Base-by-base conservation (phyloP, 2,888 invertebrate genomes). In the Thecophora atra region DNA sequence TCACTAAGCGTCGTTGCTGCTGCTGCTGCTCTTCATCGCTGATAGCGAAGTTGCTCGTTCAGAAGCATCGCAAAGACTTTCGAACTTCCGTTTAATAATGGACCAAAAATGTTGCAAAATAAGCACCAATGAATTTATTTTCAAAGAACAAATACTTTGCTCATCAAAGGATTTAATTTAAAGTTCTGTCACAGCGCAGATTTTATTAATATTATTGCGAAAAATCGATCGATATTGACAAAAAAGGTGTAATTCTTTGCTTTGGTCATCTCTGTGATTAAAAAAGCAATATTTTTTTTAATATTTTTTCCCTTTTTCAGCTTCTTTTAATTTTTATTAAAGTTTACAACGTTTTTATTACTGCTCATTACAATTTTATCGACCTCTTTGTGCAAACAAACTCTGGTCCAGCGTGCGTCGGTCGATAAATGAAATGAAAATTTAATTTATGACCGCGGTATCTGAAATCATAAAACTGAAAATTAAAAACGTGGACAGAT, bases 1-100 rank as follows among this genome's bases (percentile, higher is more conserved):
- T 75, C 74, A 74, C 74, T 11, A 47, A 47, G 2, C 1, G 15
- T 47, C 17, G 15, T n/a, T 47, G 1, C 13, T 47, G 47, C 13
- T 47, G 47, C 13, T 47, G n/a, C 11, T 37, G 37, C 11, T 37
- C 7, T 37, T 37, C n/a, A 11, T 37, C 11, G 37, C 37, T 37
- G 37, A 37, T 37, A 11, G 7, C 37, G 11, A 37, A 37, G 37
- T 37, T 37, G 37, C 37, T 37, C 37, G 37, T 37, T 6, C 37
- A 37, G 37, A n/a, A n/a, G n/a, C n/a, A n/a, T n/a, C n/a, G n/a
- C n/a, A n/a, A n/a, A n/a, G n/a, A 37, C 11, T 37, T 37, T 37
- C 37, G 37, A 37, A 11, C 11, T 2, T 37, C 37, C 2, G 37
- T 37, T 37, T 37, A 37, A 37, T 37, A 11, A 37, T 37, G 37